These are phyloP conservation scores for Ypsolopha sequella DNA, from an alignment of 2,888 invertebrate species.

Conservation along the genomic window DNA sequence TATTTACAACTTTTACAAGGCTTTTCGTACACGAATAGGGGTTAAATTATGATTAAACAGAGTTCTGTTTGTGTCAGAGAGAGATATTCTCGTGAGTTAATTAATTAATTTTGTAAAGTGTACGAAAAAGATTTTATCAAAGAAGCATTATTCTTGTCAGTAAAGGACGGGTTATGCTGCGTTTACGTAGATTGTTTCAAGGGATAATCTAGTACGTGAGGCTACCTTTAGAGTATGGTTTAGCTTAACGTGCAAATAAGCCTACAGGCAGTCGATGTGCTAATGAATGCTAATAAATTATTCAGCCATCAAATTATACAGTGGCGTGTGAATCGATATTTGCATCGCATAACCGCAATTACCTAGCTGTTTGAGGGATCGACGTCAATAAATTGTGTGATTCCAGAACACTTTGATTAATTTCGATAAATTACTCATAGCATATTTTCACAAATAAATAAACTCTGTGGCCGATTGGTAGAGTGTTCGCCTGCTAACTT, in stretches of 20 bases:
- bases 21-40: not conserved
- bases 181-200: conserved; percentile 24
- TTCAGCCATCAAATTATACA: conserved; percentile 69
- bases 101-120: not conserved
- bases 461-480: no score
- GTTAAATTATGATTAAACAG: not conserved
- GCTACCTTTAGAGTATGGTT: conserved; percentile 56
- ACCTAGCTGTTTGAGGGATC: conserved; percentile 30
- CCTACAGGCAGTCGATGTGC: conserved; percentile 63
- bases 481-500: no score
- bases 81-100: not conserved
- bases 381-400: not conserved
- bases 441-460: no score
- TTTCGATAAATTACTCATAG: no score
- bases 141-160: no score
- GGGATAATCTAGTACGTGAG: conserved; percentile 49
- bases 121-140: no score
- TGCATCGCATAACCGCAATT: conserved; percentile 63
- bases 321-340: conserved; percentile 69
- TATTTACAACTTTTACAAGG: not conserved
- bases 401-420: not conserved
- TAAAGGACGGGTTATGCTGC: no score
- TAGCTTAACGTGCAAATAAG: conserved; percentile 68
- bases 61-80: not conserved
- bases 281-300: conserved; percentile 71